phyloP scores from a whole-genome alignment of 2,888 invertebrate species.

The Cephus runcator region DNA sequence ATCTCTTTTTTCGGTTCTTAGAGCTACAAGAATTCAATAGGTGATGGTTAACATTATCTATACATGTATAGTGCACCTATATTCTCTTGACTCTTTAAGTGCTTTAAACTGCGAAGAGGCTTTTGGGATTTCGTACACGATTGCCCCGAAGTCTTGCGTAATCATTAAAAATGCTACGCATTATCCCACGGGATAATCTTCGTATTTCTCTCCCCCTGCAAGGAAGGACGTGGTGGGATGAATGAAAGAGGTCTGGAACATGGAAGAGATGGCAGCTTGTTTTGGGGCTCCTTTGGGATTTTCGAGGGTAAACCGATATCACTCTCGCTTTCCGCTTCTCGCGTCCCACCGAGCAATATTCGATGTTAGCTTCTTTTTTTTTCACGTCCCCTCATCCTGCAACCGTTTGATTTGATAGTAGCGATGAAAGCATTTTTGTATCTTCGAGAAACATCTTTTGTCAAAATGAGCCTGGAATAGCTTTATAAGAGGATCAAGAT shows the following conservation, averaged over 20 bases:
- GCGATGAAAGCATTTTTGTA: no score
- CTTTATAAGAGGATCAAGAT: no score
- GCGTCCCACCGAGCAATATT: background rate
- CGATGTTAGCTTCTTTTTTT: background rate
- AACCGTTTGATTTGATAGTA: background rate
- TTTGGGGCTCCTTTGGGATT: slow-evolving; percentile 12
- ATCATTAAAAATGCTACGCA: slow-evolving; percentile 5
- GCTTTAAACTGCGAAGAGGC: background rate
- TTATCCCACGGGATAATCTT: slow-evolving; percentile 7
- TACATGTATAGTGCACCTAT: no score
- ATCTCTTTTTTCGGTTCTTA: no score
- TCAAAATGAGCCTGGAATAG: no score
- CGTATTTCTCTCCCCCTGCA: background rate
- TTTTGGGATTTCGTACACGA: background rate
- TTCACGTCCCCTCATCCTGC: background rate
- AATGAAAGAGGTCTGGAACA: background rate
- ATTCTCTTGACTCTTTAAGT: no score
- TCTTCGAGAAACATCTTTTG: no score
- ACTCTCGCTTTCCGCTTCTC: background rate
- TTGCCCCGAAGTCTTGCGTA: background rate
- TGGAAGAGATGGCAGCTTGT: slow-evolving; percentile 10
- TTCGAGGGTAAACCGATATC: slow-evolving; percentile 8
- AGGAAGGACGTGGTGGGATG: background rate
- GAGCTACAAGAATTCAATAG: no score
- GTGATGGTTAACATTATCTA: no score